These are phyloP conservation scores for Drosophila neocordata DNA, from an alignment of 1,140 invertebrate species.

Conservation along the genomic window DNA sequence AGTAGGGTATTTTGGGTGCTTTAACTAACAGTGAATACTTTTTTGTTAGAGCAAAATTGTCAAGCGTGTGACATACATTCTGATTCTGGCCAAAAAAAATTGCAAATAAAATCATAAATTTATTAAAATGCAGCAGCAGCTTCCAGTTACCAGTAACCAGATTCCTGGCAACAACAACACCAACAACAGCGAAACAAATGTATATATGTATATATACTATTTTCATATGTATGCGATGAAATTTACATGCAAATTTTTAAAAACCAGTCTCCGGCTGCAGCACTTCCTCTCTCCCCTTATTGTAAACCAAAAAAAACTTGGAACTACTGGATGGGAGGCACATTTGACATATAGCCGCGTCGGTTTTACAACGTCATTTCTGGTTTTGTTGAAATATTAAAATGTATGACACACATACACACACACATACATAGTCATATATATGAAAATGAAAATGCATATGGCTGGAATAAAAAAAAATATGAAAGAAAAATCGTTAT, in stretches of 20 bases:
- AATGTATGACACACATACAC: slow-evolving; percentile 67
- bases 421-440: not conserved
- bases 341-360: slow-evolving; percentile 79
- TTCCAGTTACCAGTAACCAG: slow-evolving; percentile 43
- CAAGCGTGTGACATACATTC: slow-evolving; percentile 71
- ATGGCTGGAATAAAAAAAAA: slow-evolving; percentile 25
- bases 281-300: slow-evolving; percentile 2
- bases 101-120: slow-evolving; percentile 79
- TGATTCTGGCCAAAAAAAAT: slow-evolving; percentile 43
- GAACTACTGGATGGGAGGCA: slow-evolving; percentile 38
- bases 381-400: slow-evolving; percentile 81
- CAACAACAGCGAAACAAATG: not conserved
- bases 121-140: slow-evolving; percentile 76
- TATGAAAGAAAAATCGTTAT: slow-evolving; percentile 7
- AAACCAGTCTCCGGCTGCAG: slow-evolving; percentile 40
- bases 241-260: slow-evolving; percentile 79
- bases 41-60: slow-evolving; percentile 53
- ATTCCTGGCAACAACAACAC: slow-evolving; percentile 2
- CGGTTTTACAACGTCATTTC: slow-evolving; percentile 80
- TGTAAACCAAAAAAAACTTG: too few relatives aligned
- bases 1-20: too few relatives aligned
- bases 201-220: slow-evolving; percentile 21
- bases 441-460: slow-evolving; percentile 47
- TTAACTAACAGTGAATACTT: too few relatives aligned
- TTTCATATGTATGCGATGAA: slow-evolving; percentile 70